Evolutionary conservation across 64 coral and sea anemone genomes (phyloP), one percentile per base, ranked within the genome.

Genomic region (Astreopora myriophthalma): DNA sequence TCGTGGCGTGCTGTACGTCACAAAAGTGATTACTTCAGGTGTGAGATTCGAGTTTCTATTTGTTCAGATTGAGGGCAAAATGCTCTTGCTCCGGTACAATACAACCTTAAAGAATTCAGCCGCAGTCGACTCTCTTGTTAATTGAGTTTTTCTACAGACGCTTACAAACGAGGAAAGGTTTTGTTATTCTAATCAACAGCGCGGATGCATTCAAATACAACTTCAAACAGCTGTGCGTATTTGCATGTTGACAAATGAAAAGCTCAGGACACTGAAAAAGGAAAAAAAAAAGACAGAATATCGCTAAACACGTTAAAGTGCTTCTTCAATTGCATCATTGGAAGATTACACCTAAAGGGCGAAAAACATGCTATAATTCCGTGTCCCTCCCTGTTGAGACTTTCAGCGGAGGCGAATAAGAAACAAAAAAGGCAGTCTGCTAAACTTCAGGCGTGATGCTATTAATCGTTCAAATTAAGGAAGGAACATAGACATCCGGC

Each of bases 181-280:
- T 94, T 94, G 92, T 94, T 94, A 94, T 94, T 94, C 85, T 89
- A 94, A 94, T 94, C 65, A 94, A 52, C 42, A 72, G 27, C 29
- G 51, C 48, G 27, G 10, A 65, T 33, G 48, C 71, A 74, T 86
- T 38, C 85, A 94, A 89, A 72, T 40, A 49, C 40, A 63, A 48
- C 44, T 86, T 24, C 10, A 94, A 94, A 76, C 92, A 94, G 92
- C 92, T 94, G 92, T 87, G 62, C 52, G 30, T 57, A 88, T 94
- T 94, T 94, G 92, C 92, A 94, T 94, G 81, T 94, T 89, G 89
- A 94, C 92, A 94, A 94, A 82, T 72, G 75, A 94, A 77, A 58
- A 70, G 64, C 44, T 72, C 48, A 37, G 76, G 44, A 76, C 39
- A 22, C 19, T 24, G n/a, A 27, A 83, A 17, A 26, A 42, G 37